Evolutionary conservation across 2,888 invertebrate genomes (phyloP).

Genomic region (Gisinianus flammeolus): DNA sequence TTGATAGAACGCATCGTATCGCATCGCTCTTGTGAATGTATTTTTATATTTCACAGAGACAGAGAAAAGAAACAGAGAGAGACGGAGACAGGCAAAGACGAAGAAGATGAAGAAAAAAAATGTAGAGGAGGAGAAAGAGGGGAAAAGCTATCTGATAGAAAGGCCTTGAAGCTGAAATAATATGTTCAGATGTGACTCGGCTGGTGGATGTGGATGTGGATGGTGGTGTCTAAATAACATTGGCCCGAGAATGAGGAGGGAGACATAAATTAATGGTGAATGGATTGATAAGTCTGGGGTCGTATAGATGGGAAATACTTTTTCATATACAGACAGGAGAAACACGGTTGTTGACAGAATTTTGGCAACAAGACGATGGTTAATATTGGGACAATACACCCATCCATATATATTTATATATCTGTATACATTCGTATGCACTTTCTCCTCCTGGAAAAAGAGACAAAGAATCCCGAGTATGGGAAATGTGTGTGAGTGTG

Average conservation of each 20-base stretch:
- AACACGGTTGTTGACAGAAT: constrained; percentile 29
- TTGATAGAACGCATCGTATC: too few species aligned
- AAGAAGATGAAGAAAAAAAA: background rate
- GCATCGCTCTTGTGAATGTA: too few species aligned
- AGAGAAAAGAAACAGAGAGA: background rate
- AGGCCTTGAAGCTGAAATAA: constrained; percentile 24
- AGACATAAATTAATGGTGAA: constrained; percentile 36
- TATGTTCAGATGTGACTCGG: background rate
- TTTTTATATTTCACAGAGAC: too few species aligned
- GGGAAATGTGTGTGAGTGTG: background rate
- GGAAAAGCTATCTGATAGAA: too few species aligned
- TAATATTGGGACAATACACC: constrained; percentile 23
- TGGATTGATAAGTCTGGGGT: constrained; percentile 23
- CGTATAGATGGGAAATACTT: constrained; percentile 19
- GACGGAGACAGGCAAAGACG: background rate
- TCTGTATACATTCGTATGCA: background rate
- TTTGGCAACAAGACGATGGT: constrained; percentile 21
- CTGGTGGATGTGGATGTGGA: background rate
- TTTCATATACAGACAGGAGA: constrained; percentile 27
- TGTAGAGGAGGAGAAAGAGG: background rate
- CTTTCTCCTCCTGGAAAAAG: background rate
- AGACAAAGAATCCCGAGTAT: constrained; percentile 15
- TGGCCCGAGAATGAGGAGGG: constrained; percentile 5
- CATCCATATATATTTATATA: too few species aligned
- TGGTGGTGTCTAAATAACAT: constrained; percentile 23